phyloP scores from a whole-genome alignment of 2,888 invertebrate species.

The Apantesis nais region DNA sequence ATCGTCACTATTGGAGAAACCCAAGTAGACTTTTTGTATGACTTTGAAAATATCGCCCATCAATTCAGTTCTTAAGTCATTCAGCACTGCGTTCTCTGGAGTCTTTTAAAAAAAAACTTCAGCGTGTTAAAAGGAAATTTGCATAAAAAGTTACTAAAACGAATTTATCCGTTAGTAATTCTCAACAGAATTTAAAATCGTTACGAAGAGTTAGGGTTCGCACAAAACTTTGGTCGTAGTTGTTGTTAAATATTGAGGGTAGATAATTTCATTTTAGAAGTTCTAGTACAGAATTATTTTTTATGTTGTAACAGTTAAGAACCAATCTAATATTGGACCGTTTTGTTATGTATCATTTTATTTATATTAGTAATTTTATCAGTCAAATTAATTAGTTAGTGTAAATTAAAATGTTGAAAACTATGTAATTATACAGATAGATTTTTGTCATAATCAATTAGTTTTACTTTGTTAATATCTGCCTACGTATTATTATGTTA shows the following conservation, averaged over 20 bases:
- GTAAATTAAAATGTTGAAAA: no score
- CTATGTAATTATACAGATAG: no score
- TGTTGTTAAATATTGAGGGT: not conserved
- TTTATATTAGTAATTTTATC: not conserved
- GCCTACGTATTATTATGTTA: no score
- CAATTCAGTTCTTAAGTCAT: not conserved
- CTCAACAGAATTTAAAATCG: conserved; percentile 7
- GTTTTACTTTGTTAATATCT: no score
- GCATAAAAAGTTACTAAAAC: conserved; percentile 15
- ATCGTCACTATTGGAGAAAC: not conserved
- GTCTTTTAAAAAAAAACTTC: not conserved
- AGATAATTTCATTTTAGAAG: not conserved
- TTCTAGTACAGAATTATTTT: not conserved
- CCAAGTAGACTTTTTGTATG: not conserved
- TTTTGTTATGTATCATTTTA: not conserved
- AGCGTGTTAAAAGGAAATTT: conserved; percentile 7
- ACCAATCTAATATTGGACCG: not conserved
- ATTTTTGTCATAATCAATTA: no score
- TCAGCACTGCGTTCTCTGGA: not conserved
- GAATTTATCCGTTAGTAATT: conserved; percentile 11
- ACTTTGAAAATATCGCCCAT: not conserved
- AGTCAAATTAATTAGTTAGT: no score
- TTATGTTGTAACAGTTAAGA: not conserved
- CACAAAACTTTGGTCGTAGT: not conserved
- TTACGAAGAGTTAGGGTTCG: not conserved